Percentiles rank a stretch among this genome's conserved stretches.
These are phyloP conservation scores for Trichoplusia ni DNA, from an alignment of 1,140 invertebrate genomes.

Conservation along the genomic window DNA sequence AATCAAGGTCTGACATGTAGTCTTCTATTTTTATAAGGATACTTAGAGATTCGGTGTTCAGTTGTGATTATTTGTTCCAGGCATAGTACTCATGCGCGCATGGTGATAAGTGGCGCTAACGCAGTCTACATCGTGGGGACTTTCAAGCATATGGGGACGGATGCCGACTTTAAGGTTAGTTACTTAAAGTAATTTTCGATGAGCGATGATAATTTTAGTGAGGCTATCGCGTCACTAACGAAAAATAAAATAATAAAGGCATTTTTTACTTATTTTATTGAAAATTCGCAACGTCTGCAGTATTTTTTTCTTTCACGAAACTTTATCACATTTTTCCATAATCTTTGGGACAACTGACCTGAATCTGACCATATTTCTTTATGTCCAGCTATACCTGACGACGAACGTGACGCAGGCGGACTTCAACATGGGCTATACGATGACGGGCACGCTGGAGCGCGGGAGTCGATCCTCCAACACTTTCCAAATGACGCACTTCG, in stretches of 20 bases:
- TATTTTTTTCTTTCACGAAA: too few relatives aligned
- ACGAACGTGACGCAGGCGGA: constrained; percentile 90
- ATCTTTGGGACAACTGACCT: not conserved
- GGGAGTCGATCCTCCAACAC: constrained; percentile 88
- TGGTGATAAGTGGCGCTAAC: constrained; percentile 87
- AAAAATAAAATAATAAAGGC: too few relatives aligned
- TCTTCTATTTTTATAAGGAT: too few relatives aligned
- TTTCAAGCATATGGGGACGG: constrained; percentile 87
- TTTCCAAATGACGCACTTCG: constrained; percentile 93
- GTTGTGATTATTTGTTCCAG: constrained; percentile 68
- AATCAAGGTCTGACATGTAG: too few relatives aligned
- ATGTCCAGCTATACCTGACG: constrained; percentile 86
- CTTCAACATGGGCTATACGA: constrained; percentile 94
- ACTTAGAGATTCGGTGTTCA: not conserved
- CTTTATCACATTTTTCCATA: too few relatives aligned
- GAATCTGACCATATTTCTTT: not conserved
- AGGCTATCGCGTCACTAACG: too few relatives aligned
- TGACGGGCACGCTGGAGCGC: constrained; percentile 92
- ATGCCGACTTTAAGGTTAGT: constrained; percentile 87
- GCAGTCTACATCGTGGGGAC: constrained; percentile 91
- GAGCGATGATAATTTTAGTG: too few relatives aligned
- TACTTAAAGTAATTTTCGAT: not conserved
- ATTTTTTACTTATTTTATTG: too few relatives aligned
- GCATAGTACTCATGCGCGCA: constrained; percentile 89
- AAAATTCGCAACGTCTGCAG: too few relatives aligned